Percentiles rank a stretch among this genome's conserved stretches.
These are phyloP conservation scores for Scaptodrosophila latifasciaeformis DNA, from an alignment of 2,888 invertebrate genomes.

Conservation along the genomic window DNA sequence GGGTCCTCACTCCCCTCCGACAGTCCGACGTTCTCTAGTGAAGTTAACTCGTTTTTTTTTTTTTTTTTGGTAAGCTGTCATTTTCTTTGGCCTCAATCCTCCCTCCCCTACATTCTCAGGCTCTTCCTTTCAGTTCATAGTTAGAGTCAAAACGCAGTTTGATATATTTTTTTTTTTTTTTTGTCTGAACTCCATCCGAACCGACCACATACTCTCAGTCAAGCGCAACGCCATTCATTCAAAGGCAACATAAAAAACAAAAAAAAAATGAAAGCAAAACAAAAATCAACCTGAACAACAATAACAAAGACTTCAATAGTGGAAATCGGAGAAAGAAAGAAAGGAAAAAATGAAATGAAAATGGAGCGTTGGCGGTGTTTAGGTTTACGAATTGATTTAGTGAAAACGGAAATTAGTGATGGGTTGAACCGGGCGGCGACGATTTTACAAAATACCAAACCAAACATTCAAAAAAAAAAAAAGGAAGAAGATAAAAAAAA, in stretches of 20 bases:
- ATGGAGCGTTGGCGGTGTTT: constrained; percentile 31
- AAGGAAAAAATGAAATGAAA: constrained; percentile 25
- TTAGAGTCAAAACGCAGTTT: constrained; percentile 46
- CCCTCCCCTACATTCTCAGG: constrained; percentile 1
- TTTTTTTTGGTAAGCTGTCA: constrained; percentile 4
- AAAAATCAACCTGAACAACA: background rate
- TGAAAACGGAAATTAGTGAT: constrained; percentile 66
- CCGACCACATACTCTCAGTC: constrained; percentile 4
- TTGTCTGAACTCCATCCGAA: background rate
- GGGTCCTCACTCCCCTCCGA: constrained; percentile 1
- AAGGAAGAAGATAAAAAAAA: background rate
- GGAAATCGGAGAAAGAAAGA: background rate
- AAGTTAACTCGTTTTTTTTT: constrained; percentile 31
- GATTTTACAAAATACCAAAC: no score
- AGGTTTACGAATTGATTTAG: constrained; percentile 60
- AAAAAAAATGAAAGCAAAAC: constrained; percentile 10
- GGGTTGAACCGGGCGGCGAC: constrained; percentile 22
- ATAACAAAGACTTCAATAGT: background rate
- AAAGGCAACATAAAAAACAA: constrained; percentile 29
- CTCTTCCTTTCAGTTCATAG: constrained; percentile 12
- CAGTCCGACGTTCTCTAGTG: constrained; percentile 2
- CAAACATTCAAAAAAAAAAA: constrained; percentile 3
- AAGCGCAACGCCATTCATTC: constrained; percentile 46
- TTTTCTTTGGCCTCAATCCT: constrained; percentile 24
- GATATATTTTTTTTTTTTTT: no score